Conservation (phyloP, 1,140 invertebrate genomes). For the Temnothorax curvispinosus region DNA sequence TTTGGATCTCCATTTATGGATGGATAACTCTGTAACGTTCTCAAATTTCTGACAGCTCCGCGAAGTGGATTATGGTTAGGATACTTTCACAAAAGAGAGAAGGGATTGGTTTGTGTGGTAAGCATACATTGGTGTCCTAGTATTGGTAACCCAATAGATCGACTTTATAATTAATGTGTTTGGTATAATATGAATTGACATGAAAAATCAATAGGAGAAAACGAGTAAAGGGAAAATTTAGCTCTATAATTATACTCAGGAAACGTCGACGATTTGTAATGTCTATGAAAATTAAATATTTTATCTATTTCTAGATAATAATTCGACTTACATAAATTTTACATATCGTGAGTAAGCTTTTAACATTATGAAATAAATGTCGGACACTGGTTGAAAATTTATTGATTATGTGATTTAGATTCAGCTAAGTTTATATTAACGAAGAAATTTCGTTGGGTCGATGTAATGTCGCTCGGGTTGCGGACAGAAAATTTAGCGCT, state of each 20-base stretch:
- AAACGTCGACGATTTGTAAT: not conserved
- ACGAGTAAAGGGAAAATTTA: too few species aligned
- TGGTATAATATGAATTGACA: not conserved
- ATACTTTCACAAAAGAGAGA: conserved; percentile 49
- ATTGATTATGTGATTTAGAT: not conserved
- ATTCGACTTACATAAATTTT: not conserved
- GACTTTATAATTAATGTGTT: not conserved
- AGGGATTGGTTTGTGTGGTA: conserved; percentile 16
- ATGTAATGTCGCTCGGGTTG: conserved; percentile 65
- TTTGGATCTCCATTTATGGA: conserved; percentile 51
- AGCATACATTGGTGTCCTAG: not conserved
- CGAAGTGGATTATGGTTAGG: conserved; percentile 36
- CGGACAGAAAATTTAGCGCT: conserved; percentile 52
- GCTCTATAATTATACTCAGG: not conserved
- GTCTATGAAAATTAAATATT: not conserved
- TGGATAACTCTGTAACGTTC: conserved; percentile 55
- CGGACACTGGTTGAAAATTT: not conserved
- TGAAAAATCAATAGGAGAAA: too few species aligned
- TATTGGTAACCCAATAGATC: not conserved
- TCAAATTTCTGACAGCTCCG: conserved; percentile 47
- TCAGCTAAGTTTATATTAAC: not conserved
- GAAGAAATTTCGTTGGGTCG: not conserved
- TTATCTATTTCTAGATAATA: not conserved
- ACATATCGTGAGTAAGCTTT: not conserved
- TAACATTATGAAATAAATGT: not conserved